phyloP scores from a whole-genome alignment of 2,888 invertebrate species.

The Aleiodes testaceus region DNA sequence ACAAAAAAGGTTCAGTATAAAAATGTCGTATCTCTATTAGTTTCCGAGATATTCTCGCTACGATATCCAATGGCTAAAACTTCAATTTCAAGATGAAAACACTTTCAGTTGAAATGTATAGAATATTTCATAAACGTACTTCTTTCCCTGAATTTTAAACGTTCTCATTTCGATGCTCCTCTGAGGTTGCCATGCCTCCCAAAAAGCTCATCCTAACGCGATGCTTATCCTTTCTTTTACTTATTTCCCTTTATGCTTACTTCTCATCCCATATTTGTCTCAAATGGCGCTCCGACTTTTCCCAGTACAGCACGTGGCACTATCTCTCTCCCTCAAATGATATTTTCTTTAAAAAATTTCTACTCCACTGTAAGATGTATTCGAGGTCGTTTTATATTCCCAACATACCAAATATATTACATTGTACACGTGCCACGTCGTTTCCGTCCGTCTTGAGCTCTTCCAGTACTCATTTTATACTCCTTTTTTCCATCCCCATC shows the following conservation, averaged over 20 bases:
- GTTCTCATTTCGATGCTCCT: conserved; percentile 35
- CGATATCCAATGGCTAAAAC: no score
- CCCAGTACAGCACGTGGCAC: conserved; percentile 25
- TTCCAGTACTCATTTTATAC: conserved; percentile 9
- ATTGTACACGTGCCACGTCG: conserved; percentile 57
- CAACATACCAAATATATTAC: conserved; percentile 57
- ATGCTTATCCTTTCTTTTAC: conserved; percentile 4
- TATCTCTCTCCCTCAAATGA: background rate
- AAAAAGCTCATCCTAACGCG: conserved; percentile 18
- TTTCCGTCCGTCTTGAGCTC: conserved; percentile 44
- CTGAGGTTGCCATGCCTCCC: conserved; percentile 16
- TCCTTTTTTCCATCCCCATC: background rate
- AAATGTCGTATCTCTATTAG: no score
- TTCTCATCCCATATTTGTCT: conserved; percentile 8
- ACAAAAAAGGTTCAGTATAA: no score
- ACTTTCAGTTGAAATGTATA: conserved; percentile 53
- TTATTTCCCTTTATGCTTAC: conserved; percentile 32
- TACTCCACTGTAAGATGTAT: conserved; percentile 39
- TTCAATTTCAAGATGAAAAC: no score
- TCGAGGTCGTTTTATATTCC: conserved; percentile 55
- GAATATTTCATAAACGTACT: conserved; percentile 65
- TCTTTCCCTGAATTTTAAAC: conserved; percentile 60
- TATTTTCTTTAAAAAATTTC: conserved; percentile 21
- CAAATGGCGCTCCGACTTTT: conserved; percentile 21
- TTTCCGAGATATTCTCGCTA: no score